phyloP scores from a whole-genome alignment of 2,888 invertebrate species.

The Diaphora mendica region DNA sequence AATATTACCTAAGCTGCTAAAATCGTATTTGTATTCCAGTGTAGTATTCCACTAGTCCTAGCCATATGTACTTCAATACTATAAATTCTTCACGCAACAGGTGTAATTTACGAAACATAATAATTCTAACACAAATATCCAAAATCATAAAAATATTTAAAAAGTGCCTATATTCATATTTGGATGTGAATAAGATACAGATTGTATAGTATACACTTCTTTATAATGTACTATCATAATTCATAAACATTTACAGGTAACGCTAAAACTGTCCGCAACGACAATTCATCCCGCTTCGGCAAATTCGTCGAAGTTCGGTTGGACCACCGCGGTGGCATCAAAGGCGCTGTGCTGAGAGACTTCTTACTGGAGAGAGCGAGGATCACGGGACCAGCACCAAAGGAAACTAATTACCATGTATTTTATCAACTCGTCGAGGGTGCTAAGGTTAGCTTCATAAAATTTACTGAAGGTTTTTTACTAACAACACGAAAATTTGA shows the following conservation, averaged over 20 bases:
- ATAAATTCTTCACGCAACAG: not conserved
- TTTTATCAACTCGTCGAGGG: slow-evolving; percentile 96
- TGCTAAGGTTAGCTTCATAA: slow-evolving; percentile 86
- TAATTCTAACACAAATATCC: not conserved
- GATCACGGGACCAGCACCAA: slow-evolving; percentile 95
- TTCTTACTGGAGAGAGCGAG: slow-evolving; percentile 96
- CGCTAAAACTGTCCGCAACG: slow-evolving; percentile 96
- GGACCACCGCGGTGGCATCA: slow-evolving; percentile 95
- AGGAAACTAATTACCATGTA: slow-evolving; percentile 96
- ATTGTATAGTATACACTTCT: too few relatives aligned
- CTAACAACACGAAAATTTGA: not conserved
- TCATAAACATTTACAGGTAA: slow-evolving; percentile 88
- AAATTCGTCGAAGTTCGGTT: slow-evolving; percentile 98
- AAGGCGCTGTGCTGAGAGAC: slow-evolving; percentile 96
- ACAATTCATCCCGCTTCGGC: slow-evolving; percentile 97
- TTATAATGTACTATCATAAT: not conserved
- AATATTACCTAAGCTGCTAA: too few relatives aligned
- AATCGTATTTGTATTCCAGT: not conserved
- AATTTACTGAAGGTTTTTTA: not conserved
- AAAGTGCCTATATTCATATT: too few relatives aligned
- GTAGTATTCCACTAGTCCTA: too few relatives aligned
- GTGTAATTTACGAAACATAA: not conserved
- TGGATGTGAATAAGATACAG: too few relatives aligned
- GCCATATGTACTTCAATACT: not conserved
- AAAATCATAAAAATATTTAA: not conserved